These are phyloP conservation scores for Odobenus rosmarus DNA, from an alignment of 2,113 vertebrate genomes.

Conservation along the genomic window DNA sequence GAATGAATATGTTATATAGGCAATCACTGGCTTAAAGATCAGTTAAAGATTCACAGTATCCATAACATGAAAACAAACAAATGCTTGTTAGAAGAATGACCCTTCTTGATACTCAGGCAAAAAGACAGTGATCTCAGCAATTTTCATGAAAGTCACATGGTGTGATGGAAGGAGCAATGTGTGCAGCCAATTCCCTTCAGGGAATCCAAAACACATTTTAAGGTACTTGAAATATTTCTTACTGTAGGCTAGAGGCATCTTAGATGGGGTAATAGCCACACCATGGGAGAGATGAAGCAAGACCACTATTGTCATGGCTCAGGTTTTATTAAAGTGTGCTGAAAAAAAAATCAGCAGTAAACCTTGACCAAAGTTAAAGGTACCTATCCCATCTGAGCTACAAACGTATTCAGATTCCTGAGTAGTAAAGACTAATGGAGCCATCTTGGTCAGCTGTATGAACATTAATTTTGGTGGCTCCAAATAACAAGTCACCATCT, in stretches of 20 bases:
- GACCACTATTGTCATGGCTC: background rate
- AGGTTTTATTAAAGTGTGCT: background rate
- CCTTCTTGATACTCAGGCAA: background rate
- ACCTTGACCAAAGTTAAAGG: background rate
- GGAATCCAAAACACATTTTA: background rate
- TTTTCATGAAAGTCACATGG: background rate
- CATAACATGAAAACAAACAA: background rate
- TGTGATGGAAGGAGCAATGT: background rate
- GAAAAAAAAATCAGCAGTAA: background rate
- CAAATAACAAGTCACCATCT: background rate
- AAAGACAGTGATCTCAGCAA: background rate
- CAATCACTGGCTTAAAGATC: background rate
- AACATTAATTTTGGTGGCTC: background rate
- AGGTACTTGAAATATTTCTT: background rate
- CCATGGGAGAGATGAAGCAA: background rate
- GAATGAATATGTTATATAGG: accelerated
- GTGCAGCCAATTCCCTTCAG: background rate
- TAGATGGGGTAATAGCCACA: background rate
- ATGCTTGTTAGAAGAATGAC: background rate
- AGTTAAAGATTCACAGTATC: background rate
- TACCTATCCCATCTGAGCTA: background rate
- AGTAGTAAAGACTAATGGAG: background rate
- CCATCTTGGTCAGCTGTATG: background rate
- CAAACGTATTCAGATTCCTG: background rate
- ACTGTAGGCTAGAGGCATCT: background rate